Evolutionary conservation across 37 sponge, comb jelly and placozoan genomes (phyloP).

Genomic region (Cliona cf. orientalis): DNA sequence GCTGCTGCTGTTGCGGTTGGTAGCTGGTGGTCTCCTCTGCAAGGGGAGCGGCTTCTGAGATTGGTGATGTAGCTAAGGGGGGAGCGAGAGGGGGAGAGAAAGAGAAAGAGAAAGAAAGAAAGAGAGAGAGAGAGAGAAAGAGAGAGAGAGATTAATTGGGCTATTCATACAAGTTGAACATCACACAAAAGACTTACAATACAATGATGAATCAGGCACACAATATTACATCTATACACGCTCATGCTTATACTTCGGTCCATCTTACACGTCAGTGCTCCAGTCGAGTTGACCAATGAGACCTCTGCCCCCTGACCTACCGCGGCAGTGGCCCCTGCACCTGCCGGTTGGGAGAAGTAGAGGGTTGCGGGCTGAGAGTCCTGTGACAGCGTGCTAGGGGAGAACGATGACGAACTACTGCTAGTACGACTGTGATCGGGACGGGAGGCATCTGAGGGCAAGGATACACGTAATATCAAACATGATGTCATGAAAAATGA

Average conservation of each 20-base stretch:
- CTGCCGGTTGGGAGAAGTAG: slow-evolving; percentile 19
- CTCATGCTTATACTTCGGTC: too few species aligned
- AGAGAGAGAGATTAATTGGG: neutral
- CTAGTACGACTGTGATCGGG: slow-evolving; percentile 49
- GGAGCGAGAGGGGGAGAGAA: neutral
- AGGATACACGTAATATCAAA: neutral
- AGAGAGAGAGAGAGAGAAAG: neutral
- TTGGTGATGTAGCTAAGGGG: neutral
- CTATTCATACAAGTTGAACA: neutral
- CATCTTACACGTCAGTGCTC: too few species aligned
- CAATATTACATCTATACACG: too few species aligned
- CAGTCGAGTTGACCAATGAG: too few species aligned
- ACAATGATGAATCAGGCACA: too few species aligned
- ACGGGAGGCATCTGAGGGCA: slow-evolving; percentile 13
- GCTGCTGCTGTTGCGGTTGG: slow-evolving; percentile 10
- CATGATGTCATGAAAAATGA: neutral
- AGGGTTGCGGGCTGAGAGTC: slow-evolving; percentile 39
- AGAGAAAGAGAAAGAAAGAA: neutral
- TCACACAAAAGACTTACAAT: neutral
- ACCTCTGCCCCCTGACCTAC: neutral
- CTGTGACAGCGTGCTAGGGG: slow-evolving; percentile 36
- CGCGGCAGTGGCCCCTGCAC: too few species aligned
- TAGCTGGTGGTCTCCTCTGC: slow-evolving; percentile 13
- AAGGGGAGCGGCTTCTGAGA: slow-evolving; percentile 21
- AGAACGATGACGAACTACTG: slow-evolving; percentile 49